These are phyloP conservation scores for Poecile montanus DNA, from an alignment of 2,797 vertebrate species.

Conservation along the genomic window DNA sequence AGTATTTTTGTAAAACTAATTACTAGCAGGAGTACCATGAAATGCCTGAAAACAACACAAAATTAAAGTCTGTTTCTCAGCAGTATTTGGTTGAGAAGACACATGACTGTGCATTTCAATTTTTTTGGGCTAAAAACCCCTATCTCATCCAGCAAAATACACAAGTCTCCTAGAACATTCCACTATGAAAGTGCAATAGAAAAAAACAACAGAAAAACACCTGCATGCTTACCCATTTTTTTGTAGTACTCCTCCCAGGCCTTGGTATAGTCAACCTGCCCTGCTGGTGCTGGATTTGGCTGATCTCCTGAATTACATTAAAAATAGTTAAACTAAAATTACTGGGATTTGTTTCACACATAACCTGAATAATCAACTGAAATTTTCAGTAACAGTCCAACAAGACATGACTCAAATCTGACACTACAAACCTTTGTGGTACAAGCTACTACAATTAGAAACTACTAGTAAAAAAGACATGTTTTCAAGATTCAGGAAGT, in stretches of 20 bases:
- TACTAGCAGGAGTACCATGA: not conserved
- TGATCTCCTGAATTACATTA: constrained; percentile 89
- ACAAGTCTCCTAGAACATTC: not conserved
- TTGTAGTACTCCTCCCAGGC: constrained; percentile 99
- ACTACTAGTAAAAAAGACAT: not conserved
- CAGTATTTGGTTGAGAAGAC: not conserved
- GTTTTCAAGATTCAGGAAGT: not conserved
- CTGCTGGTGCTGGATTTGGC: constrained; percentile 95
- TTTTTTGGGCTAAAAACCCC: rapidly evolving
- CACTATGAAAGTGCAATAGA: not conserved
- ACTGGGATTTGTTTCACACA: not conserved
- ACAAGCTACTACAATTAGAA: not conserved
- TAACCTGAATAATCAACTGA: not conserved
- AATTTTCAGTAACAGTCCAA: not conserved
- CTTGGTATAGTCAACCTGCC: constrained; percentile 99
- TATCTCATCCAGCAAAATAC: not conserved
- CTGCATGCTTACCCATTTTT: constrained; percentile 91
- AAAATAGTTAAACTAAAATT: constrained; percentile 52
- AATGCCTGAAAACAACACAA: not conserved
- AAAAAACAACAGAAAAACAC: not conserved
- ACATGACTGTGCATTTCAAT: rapidly evolving
- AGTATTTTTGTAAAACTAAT: not conserved
- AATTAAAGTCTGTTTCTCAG: not conserved
- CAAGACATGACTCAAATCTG: not conserved
- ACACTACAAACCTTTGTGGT: not conserved